Evolutionary conservation across 2,797 vertebrate species (phyloP), one percentile per base, ranked within the genome.

Genomic region (Betta splendens): DNA sequence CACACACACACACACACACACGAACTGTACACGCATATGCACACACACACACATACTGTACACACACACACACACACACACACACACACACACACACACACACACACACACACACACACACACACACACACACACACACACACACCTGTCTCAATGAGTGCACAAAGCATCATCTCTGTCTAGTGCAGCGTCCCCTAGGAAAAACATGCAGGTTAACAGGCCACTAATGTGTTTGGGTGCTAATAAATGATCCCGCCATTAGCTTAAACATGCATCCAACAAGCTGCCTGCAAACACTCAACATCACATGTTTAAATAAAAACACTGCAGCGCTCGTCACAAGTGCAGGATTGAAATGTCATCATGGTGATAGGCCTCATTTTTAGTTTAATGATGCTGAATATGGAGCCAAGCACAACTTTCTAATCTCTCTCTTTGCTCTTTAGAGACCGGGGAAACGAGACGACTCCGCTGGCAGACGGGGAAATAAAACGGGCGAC

Each of bases 121-220:
- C 38, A 23, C 9, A 0, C 13, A 15, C 32, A 43, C 28, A 52
- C 35, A 54, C 47, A 63, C 21, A 62, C 13, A 39, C 55, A 38
- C n/a, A 45, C 31, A 74, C 38, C 37, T 64, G 54, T 75, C 40
- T 84, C 20, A 72, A 74, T 58, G 49, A 60, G 22, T 65, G 46
- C 11, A 44, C 57, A 63, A 72, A 43, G 9, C 43, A 32, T 67
- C 73, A 63, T 35, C 59, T 29, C 39, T 9, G 23, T 44, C 20
- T 53, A 29, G 12, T 57, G 47, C 54, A 65, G 67, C 60, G 26
- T 64, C 69, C 51, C 26, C 7, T 5, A 39, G 66, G 64, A 28
- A 26, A 29, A 43, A 59, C 25, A 55, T 21, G 59, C 37, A 23
- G 55, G 65, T 86, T 80, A 75, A 72, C 64, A 68, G 36, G 5